Evolutionary conservation across 35 echinoderm and acorn worm genomes (phyloP).

Genomic region (Lytechinus variegatus): DNA sequence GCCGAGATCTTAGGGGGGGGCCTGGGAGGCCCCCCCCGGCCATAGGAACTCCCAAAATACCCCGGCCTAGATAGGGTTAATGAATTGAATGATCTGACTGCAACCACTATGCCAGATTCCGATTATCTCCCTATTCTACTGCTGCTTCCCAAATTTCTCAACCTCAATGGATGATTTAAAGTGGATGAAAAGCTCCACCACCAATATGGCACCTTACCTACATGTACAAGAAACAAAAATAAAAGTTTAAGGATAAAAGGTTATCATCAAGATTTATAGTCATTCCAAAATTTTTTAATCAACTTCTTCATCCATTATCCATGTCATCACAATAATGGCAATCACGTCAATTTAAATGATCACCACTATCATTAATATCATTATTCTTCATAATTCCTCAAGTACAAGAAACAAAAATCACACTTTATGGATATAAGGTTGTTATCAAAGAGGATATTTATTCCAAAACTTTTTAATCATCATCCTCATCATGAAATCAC

Average conservation of each 20-base stretch:
- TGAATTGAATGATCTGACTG: no score
- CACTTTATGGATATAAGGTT: background rate
- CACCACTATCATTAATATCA: background rate
- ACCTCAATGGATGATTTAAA: slow-evolving; percentile 42
- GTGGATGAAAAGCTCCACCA: slow-evolving; percentile 61
- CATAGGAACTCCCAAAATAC: no score
- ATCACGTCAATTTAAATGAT: background rate
- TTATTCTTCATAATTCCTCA: background rate
- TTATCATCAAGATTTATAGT: background rate
- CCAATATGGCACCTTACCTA: slow-evolving; percentile 61
- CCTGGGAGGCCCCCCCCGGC: no score
- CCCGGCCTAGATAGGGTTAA: no score
- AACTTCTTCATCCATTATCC: no score
- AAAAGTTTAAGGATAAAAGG: background rate
- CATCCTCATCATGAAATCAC: background rate
- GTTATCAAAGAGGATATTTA: background rate
- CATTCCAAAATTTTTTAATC: no score
- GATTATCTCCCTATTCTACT: no score
- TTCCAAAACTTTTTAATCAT: background rate
- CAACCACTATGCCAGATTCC: no score
- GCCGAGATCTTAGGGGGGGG: no score
- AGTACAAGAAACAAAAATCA: background rate
- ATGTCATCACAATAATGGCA: no score
- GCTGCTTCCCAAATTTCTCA: no score
- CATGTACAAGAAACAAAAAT: background rate